Base-by-base conservation (phyloP, 2,888 invertebrate genomes). In the Odontocolon sp. region DNA sequence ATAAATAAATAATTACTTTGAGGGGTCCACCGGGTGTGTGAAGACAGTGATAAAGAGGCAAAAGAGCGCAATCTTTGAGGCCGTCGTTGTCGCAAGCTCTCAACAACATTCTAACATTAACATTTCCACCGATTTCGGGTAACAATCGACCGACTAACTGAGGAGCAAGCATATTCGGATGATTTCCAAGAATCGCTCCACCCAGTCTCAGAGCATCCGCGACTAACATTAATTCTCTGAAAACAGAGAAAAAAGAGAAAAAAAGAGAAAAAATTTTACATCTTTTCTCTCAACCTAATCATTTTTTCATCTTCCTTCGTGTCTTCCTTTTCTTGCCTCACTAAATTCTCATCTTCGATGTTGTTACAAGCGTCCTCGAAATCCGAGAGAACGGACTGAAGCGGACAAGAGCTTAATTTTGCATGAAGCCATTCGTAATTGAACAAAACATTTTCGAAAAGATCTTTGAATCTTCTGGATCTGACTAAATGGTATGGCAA, bases 1-100 rank as follows among this genome's bases (percentile, higher is more conserved):
- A 99, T 95, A 97, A 90, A 3, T 91, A 91, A 50, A 14, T 21
- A 4, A 33, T 42, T 88, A 96, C 97, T 92, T 99, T 99, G 3
- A 99, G 91, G 0, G 99, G 99, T 1, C 99, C 99, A 47, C 99
- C 99, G n/a, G 99, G 99, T 0, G 99, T 99, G 88, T 99, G 99
- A 78, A 99, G 92, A 85, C 98, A 99, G 89, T 99, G 99, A 90
- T 98, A 98, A 0, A 97, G 94, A 0, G 99, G 99, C 81, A 98
- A 92, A 59, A 99, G 90, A 0, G 98, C 96, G 84, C 98, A 98
- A 86, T 98, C 95, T 54, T 94, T 93, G 31, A 96, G 95, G 0
- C 99, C 99, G 86, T 96, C 95, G 16, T 93, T 93, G 88, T 99
- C 98, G 87, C 99, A 99, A 83, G 98, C 98, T 68, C 95, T 93